A percentile compares a stretch with the other conserved stretches of the same genome.
Evolutionary conservation across 2,888 invertebrate species (phyloP).

Genomic region (Linhomoeus sp.): DNA sequence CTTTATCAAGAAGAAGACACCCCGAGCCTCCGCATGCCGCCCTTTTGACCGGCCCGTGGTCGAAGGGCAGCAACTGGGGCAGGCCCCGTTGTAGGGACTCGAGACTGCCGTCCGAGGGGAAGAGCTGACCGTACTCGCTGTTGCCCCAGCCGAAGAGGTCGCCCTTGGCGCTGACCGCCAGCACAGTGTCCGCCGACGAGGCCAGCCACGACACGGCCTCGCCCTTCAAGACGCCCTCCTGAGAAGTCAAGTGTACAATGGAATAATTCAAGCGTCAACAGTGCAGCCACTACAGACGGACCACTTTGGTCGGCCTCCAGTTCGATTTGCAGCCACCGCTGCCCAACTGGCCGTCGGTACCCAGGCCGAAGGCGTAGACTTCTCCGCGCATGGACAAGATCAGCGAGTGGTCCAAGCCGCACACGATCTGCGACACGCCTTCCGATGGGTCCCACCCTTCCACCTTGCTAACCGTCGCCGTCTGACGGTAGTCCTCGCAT

Average conservation of each 20-base stretch:
- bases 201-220: slow-evolving; percentile 62
- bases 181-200: slow-evolving; percentile 59
- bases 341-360: slow-evolving; percentile 80
- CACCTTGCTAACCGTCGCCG: slow-evolving; percentile 46
- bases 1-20: slow-evolving; percentile 54
- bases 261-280: too few species aligned
- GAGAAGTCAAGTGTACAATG: too few species aligned
- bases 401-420: slow-evolving; percentile 78
- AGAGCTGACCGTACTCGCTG: slow-evolving; percentile 70
- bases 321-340: not conserved
- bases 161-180: slow-evolving; percentile 69
- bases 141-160: slow-evolving; percentile 94
- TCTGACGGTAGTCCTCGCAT: slow-evolving; percentile 47
- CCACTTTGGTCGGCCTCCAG: slow-evolving; percentile 11
- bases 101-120: slow-evolving; percentile 12
- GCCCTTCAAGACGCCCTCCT: slow-evolving; percentile 52
- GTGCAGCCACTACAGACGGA: too few species aligned
- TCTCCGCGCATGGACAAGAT: slow-evolving; percentile 56
- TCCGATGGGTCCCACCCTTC: slow-evolving; percentile 32
- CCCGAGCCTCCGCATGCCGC: slow-evolving; percentile 69
- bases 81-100: too few species aligned
- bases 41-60: slow-evolving; percentile 38
- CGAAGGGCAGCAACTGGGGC: too few species aligned
- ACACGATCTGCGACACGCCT: slow-evolving; percentile 39
- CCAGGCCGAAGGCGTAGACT: slow-evolving; percentile 75